Evolutionary conservation across 2,888 invertebrate genomes (phyloP).

Genomic region (Leptothorax acervorum): DNA sequence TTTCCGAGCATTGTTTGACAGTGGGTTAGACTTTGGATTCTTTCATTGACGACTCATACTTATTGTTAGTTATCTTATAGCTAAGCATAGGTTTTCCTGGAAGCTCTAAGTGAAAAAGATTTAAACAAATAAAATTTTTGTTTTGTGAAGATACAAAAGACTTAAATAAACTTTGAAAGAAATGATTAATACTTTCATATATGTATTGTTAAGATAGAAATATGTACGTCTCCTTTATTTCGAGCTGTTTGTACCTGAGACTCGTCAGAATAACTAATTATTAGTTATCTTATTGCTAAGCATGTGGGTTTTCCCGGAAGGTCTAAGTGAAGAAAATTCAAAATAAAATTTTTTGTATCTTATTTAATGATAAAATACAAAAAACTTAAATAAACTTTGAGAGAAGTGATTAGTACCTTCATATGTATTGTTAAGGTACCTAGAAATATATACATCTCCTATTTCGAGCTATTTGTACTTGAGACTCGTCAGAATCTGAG

Average conservation of each 20-base stretch:
- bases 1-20: constrained; percentile 82
- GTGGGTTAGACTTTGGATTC: constrained; percentile 73
- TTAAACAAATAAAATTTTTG: neutral
- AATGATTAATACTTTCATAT: neutral
- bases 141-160: neutral
- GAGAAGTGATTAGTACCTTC: neutral
- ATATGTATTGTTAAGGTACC: neutral
- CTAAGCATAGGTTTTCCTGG: constrained; percentile 51
- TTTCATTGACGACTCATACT: constrained; percentile 77
- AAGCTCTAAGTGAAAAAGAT: neutral
- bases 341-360: neutral
- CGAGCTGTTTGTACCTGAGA: neutral
- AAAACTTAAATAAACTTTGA: neutral
- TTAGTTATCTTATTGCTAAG: neutral
- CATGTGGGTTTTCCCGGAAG: neutral
- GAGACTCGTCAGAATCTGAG: neutral
- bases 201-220: neutral
- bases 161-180: neutral
- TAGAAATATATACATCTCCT: neutral
- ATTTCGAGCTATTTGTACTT: neutral
- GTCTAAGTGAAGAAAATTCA: neutral
- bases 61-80: constrained; percentile 76
- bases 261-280: neutral
- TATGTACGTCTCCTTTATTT: neutral
- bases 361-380: neutral